Evolutionary conservation across 1,140 invertebrate species (phyloP), one percentile per base, ranked within the genome.

Genomic region (Drosophila tani): DNA sequence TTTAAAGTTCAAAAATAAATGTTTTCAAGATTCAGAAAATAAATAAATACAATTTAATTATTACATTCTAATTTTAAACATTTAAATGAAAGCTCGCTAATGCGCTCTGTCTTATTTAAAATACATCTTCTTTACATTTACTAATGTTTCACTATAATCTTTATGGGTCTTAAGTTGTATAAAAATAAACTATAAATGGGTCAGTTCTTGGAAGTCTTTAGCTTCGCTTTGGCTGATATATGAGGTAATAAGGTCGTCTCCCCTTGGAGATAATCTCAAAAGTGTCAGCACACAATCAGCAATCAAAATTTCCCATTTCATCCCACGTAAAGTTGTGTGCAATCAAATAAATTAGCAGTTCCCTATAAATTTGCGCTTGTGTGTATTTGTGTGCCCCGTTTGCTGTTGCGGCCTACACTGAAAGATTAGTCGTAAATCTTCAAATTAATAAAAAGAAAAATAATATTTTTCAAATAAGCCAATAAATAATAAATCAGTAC

Each of bases 301-400:
- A 35, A 66, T 69, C 27, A 40, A 67, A 15, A 1, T 41, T 35
- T 50, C 14, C 24, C 19, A 51, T 45, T 41, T 38, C 21, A 63
- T 47, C 63, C 63, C 63, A 70, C 67, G 63, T 49, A 21, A 19
- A 38, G 29, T 67, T n/a, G 12, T 6, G 14, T 15, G 40, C 40
- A 65, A 50, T 64, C 46, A 64, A 68, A 68, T 64, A 32, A 43
- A 68, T 63, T 50, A 32, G 24, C 17, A 29, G 59, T 62, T 51
- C 35, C 2, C n/a, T 6, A 46, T 46, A 32, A 12, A 35, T 45
- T 12, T 12, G 19, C 2, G 11, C 3, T 15, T 19, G 17, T 29
- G n/a, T 24, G 15, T n/a, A 12, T 65, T 15, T 45, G 4, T 35
- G 29, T 41, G 29, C 2, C 19, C n/a, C 11, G 38, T 35, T 65